Evolutionary conservation across 1,140 invertebrate genomes (phyloP), one percentile per base, ranked within the genome.

Genomic region (Heterodera carotae): DNA sequence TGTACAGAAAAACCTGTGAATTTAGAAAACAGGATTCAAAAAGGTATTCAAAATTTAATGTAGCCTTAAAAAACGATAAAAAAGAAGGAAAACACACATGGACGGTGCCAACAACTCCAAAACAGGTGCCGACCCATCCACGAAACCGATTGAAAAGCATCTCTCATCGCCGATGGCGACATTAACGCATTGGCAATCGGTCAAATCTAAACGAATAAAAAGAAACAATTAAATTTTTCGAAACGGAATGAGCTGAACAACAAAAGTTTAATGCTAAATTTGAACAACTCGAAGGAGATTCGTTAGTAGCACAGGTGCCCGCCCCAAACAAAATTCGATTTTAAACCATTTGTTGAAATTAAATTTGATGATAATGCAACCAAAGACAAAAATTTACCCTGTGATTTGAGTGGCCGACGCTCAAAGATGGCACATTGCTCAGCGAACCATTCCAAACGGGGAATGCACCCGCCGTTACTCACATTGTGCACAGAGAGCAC

Each of bases 401-500:
- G 72, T 25, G 22, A 59, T 78, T 79, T 78, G 6, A 69, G 74
- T n/a, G 77, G 77, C 10, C 53, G 15, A 33, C 75, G 77, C 48
- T 43, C 62, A 56, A 48, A 60, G 29, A 67, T 75, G 22, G 43
- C 68, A n/a, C 69, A 53, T 25, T 33, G 34, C 12, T 59, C 62
- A 2, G 71, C 39, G 59, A 76, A 78, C 77, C 77, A 78, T 70
- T 78, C 77, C 22, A 78, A 64, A 29, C 34, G 60, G 4, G 77
- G 77, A 69, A 79, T 78, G 48, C 34, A 29, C 31, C 69, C 31
- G 6, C 69, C 31, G 6, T 56, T 71, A 5, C 33, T 25, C 36
- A 34, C 62, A 10, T 69, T 39, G 39, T 78, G 77, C 29, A 78
- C 73, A 70, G 69, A 78, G 1, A 78, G 60, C 4, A 69, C 67